These are phyloP conservation scores for Ochropacha duplaris DNA, from an alignment of 2,888 invertebrate species.

Conservation along the genomic window DNA sequence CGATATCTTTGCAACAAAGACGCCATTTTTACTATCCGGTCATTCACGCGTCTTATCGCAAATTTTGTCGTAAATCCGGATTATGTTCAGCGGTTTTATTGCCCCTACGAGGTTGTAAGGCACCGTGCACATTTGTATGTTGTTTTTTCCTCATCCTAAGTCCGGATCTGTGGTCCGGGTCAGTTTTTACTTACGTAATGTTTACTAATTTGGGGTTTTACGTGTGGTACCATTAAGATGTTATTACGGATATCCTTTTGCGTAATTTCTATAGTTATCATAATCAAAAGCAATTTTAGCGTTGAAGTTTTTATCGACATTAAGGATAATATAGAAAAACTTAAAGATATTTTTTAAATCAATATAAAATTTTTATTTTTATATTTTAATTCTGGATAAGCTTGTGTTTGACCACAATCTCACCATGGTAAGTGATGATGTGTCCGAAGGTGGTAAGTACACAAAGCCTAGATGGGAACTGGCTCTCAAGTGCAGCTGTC, in stretches of 20 bases:
- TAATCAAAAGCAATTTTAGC: not conserved
- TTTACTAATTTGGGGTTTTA: not conserved
- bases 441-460: too few relatives aligned
- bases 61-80: constrained; percentile 17
- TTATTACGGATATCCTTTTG: not conserved
- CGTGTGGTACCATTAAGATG: not conserved
- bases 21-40: constrained; percentile 6
- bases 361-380: too few relatives aligned
- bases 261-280: not conserved
- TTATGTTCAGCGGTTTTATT: constrained; percentile 13
- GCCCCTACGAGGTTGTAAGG: not conserved
- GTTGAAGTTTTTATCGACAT: too few relatives aligned
- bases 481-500: too few relatives aligned
- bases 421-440: too few relatives aligned
- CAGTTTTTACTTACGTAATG: not conserved
- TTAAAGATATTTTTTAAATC: too few relatives aligned
- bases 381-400: too few relatives aligned
- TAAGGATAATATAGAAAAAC: too few relatives aligned
- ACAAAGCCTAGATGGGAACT: too few relatives aligned
- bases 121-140: not conserved
- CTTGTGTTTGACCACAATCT: too few relatives aligned
- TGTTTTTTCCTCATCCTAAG: not conserved
- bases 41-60: constrained; percentile 13
- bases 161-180: not conserved
- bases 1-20: constrained; percentile 12